Percentiles rank a stretch among this genome's conserved stretches.
Conservation (phyloP, 2,888 invertebrate genomes). For the Argynnis bischoffii region DNA sequence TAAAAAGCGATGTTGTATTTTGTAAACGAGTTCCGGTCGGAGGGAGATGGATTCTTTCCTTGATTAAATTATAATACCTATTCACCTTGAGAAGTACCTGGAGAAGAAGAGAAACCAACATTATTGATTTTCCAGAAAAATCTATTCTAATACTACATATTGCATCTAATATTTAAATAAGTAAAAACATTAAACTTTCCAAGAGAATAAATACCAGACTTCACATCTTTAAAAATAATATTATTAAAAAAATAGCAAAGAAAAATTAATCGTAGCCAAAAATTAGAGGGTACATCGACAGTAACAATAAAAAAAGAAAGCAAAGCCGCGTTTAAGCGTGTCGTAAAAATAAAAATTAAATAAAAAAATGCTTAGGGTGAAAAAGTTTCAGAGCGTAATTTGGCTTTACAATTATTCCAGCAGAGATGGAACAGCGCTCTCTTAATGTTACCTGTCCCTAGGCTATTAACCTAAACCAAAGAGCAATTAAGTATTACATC, state of each 20-base stretch:
- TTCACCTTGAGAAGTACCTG: conserved; percentile 83
- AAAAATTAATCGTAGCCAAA: conserved; percentile 78
- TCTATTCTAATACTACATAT: conserved; percentile 34
- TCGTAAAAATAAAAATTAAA: conserved; percentile 82
- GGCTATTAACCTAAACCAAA: conserved; percentile 48
- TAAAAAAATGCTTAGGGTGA: conserved; percentile 77
- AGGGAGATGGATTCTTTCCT: conserved; percentile 71
- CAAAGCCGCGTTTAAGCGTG: conserved; percentile 80
- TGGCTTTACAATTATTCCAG: conserved; percentile 72
- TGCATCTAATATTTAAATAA: conserved; percentile 40
- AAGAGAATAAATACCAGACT: conserved; percentile 43
- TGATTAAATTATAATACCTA: conserved; percentile 78
- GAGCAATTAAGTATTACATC: conserved; percentile 37
- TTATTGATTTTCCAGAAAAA: conserved; percentile 49
- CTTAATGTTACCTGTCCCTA: conserved; percentile 67
- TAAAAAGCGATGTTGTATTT: conserved; percentile 76
- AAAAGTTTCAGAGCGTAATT: conserved; percentile 75
- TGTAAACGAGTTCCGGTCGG: conserved; percentile 77
- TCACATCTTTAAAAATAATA: conserved; percentile 71
- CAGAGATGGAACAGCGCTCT: conserved; percentile 59
- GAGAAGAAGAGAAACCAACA: conserved; percentile 76
- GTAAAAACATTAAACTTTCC: conserved; percentile 29
- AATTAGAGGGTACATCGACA: conserved; percentile 79
- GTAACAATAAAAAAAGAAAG: conserved; percentile 81
- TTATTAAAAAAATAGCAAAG: conserved; percentile 66